Evolutionary conservation across 1,140 invertebrate genomes (phyloP), one percentile per base, ranked within the genome.

Genomic region (Dendrolimus punctatus): DNA sequence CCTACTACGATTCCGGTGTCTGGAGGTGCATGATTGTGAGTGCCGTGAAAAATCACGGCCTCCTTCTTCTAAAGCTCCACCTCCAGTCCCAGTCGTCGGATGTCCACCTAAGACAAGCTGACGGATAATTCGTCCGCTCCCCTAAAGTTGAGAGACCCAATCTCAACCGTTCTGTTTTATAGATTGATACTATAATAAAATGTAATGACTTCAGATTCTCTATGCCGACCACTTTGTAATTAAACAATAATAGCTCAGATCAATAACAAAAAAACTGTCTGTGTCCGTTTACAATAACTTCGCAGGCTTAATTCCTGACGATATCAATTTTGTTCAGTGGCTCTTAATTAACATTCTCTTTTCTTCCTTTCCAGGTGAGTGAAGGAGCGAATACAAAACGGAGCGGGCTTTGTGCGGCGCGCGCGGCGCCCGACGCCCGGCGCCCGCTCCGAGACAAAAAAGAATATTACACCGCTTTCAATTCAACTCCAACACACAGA

Each of bases 301-400:
- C 71, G 63, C 58, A 64, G 68, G 68, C 72, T 68, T 64, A 69
- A 69, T 80, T 75, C 71, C 68, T 69, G 63, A 76, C 79, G 73
- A 79, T 81, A 84, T 84, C 74, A 80, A 76, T 86, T 81, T 82
- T 80, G 71, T 73, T 86, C 82, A 80, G 73, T 80, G 73, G 68
- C 72, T 83, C 74, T 84, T 86, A 86, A 86, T 86, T 86, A 86
- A 86, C 78, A 79, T 80, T 80, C 81, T 81, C 77, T 83, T 85
- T 84, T 84, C 82, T 84, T 82, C 73, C 71, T 84, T 85, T 83
- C 72, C 79, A 86, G 76, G 79, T 86, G 80, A 86, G 80, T 84
- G 79, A 77, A 68, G 67, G 66, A 74, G 68, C 64, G 70, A 80
- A 82, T 73, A 80, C 75, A 76, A 78, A 78, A 76, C 68, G 68